phyloP scores from a whole-genome alignment of 2,113 vertebrate genomes.

The Prunella fulvescens region DNA sequence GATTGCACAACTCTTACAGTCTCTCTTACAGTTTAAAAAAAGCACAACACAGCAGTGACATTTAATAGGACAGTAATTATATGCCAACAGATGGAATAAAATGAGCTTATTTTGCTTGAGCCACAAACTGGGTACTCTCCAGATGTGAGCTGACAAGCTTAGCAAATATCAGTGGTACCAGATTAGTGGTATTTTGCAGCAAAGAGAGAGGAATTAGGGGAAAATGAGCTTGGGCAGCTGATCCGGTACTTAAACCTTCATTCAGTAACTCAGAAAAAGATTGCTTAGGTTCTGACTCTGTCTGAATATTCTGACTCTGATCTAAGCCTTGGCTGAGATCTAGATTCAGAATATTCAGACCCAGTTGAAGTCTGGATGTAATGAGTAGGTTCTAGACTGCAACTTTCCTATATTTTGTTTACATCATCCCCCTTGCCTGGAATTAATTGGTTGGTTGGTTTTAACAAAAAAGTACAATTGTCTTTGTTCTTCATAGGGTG shows the following conservation, averaged over 20 bases:
- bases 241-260: neutral
- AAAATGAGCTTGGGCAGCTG: neutral
- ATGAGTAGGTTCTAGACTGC: neutral
- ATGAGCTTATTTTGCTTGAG: slow-evolving; percentile 10
- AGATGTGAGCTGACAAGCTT: slow-evolving; percentile 25
- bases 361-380: neutral
- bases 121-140: slow-evolving; percentile 21
- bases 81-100: slow-evolving; percentile 54
- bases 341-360: neutral
- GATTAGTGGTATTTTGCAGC: neutral
- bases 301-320: neutral
- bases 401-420: neutral
- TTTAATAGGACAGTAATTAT: slow-evolving; percentile 28
- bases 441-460: neutral
- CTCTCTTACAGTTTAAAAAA: slow-evolving; percentile 44
- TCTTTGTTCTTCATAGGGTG: neutral
- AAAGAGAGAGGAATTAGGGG: slow-evolving; percentile 2
- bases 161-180: slow-evolving; percentile 24
- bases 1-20: slow-evolving; percentile 10
- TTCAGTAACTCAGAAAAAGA: neutral
- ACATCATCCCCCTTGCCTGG: neutral
- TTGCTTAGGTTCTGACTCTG: neutral
- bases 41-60: slow-evolving; percentile 38
- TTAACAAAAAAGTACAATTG: neutral
- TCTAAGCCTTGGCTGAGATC: neutral